A percentile compares a stretch with the other conserved stretches of the same genome.
These are phyloP conservation scores for Eutrigla gurnardus DNA, from an alignment of 2,797 vertebrate genomes.

Conservation along the genomic window DNA sequence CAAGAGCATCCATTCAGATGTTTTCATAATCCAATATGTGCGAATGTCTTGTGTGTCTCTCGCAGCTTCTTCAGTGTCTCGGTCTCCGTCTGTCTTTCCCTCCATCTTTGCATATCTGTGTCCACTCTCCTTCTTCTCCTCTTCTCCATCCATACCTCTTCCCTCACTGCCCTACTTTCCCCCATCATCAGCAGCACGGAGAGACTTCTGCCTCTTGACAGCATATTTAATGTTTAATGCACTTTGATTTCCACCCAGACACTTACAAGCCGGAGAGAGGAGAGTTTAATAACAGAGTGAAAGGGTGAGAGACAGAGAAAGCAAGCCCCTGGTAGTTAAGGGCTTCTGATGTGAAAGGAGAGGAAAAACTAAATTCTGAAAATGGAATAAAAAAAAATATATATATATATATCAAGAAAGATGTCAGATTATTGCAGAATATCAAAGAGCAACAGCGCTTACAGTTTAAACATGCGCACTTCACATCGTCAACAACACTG, in stretches of 20 bases:
- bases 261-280: slow-evolving; percentile 63
- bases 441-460: not conserved
- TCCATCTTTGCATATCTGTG: slow-evolving; percentile 61
- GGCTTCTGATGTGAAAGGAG: slow-evolving; percentile 4
- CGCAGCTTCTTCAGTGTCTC: slow-evolving; percentile 9
- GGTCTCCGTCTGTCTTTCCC: slow-evolving; percentile 45
- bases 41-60: slow-evolving; percentile 42
- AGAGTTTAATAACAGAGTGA: slow-evolving; percentile 40
- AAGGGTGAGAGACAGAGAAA: slow-evolving; percentile 43
- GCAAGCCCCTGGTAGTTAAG: slow-evolving; percentile 7
- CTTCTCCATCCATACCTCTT: slow-evolving; percentile 71
- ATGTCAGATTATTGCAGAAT: slow-evolving; percentile 5
- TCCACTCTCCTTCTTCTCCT: slow-evolving; percentile 69
- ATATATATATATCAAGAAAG: not conserved
- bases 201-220: slow-evolving; percentile 81
- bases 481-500: not conserved
- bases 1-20: slow-evolving; percentile 33
- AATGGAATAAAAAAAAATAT: not conserved
- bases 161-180: slow-evolving; percentile 82
- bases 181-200: slow-evolving; percentile 72
- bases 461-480: not conserved
- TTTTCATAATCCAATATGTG: slow-evolving; percentile 33
- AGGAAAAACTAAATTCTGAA: not conserved
- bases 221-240: slow-evolving; percentile 88
- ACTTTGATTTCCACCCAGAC: slow-evolving; percentile 85